Evolutionary conservation across 2,888 invertebrate genomes (phyloP), one percentile per base, ranked within the genome.

Genomic region (Cartodere bifasciata): DNA sequence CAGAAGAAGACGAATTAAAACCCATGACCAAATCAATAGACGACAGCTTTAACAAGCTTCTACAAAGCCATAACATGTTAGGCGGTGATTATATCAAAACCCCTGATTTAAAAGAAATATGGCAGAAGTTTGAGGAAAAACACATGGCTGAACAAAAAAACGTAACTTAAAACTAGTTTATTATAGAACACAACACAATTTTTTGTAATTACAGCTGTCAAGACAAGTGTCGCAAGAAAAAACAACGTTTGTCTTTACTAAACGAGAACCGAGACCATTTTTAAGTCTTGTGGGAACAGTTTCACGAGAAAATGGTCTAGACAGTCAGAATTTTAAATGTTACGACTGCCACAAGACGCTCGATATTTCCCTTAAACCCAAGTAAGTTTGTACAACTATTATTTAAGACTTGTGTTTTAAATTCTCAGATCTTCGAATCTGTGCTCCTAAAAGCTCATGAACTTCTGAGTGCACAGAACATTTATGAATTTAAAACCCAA

Each of bases 271-370:
- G n/a, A n/a, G n/a, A n/a, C n/a, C n/a, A n/a, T n/a, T n/a, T n/a
- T n/a, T n/a, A n/a, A n/a, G n/a, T n/a, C n/a, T n/a, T n/a, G 52
- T 84, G 16, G 78, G 77, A 12, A 67, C 63, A 40, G 59, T 87
- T 31, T 69, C 80, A 0, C 68, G 67, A 27, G 92, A 94, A 55
- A 72, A 72, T 37, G 92, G 92, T 0, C 62, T 94, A 13, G 85
- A 88, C 56, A 56, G 64, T 10, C 92, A 94, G 55, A 84, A 88
- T 50, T 94, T 87, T 60, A 72, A 80, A 42, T 94, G 94, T 54
- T 72, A 75, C 42, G 71, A 70, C 25, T 88, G 88, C 47, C 67
- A 66, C 25, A 63, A 69, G 41, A 62, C 70, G 1, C 62, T 81
- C 27, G 75, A 74, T 24, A 64, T 78, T 47, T 70, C 68, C 6